A percentile compares a stretch with the other conserved stretches of the same genome.
Conservation (phyloP, 2,113 vertebrate species). For the Stomatorhinus ivindoensis region DNA sequence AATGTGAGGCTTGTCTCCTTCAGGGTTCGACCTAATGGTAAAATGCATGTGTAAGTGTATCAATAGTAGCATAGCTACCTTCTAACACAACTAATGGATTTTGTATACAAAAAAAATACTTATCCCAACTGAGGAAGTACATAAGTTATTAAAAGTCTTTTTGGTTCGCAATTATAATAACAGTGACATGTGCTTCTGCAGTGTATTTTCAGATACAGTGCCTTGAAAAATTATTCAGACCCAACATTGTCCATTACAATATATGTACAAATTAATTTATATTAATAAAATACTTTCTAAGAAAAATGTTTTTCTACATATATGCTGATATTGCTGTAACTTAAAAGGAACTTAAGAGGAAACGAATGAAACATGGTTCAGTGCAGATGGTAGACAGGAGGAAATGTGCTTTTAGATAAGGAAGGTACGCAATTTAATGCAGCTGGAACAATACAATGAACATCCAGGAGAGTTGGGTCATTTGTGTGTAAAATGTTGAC, state of each 20-base stretch:
- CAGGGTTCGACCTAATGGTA: neutral
- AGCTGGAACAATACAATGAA: neutral
- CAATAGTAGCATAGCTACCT: neutral
- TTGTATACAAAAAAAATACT: neutral
- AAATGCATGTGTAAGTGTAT: neutral
- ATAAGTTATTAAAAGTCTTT: neutral
- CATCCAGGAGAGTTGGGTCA: neutral
- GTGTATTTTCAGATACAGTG: neutral
- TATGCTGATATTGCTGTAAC: neutral
- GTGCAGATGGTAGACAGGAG: neutral
- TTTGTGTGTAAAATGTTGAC: neutral
- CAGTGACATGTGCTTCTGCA: neutral
- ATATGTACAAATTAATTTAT: neutral
- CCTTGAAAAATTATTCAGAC: neutral
- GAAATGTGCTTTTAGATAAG: neutral
- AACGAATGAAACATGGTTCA: neutral
- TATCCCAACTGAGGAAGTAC: neutral
- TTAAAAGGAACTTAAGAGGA: neutral
- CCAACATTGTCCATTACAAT: neutral
- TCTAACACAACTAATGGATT: neutral
- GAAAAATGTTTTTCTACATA: neutral
- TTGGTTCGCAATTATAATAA: neutral
- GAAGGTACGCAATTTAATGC: neutral
- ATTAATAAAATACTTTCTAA: neutral
- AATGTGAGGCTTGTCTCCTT: neutral